Evolutionary conservation across 2,113 vertebrate species (phyloP), one percentile per base, ranked within the genome.

Genomic region (Cottus gobio): DNA sequence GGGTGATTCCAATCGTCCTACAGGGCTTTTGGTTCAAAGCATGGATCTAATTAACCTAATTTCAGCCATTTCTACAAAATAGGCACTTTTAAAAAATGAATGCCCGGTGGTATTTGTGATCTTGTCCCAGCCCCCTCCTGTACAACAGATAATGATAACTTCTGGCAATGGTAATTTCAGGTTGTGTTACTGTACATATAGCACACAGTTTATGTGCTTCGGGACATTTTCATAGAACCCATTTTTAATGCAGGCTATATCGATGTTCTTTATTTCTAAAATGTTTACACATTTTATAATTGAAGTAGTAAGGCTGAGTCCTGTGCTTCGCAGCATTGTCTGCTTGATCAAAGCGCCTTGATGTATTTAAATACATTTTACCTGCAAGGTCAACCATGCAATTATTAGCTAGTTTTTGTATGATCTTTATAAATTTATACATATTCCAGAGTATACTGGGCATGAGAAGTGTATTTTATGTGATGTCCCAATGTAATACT

Each of bases 31-130:
- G n/a, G 11, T 71, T 36, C 34, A 16, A 74, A 79, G 62, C 64
- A 74, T 74, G 62, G 16, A 73, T 72, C 61, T 83, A 57, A 85
- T 82, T 80, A 76, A 68, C 70, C 79, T 85, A 34, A 78, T 78
- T 86, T 70, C 42, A 44, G 39, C 22, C 31, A 34, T 81, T 67
- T 86, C 26, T 72, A 68, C 60, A 66, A 26, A 66, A 44, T 65
- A 9, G 80, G 75, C 56, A 66, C 13, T 58, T 77, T 42, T 52
- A 7, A 39, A 48, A 54, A 85, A 61, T 22, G 7, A 65, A 42
- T 52, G 70, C 67, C 62, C 6, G 30, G 26, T 52, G 57, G 60
- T 60, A 34, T 39, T 31, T 26, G 20, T 30, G 31, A 50, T 79
- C 36, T 44, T 3, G 1, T 31, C 48, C 50, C 46, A 26, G 5